Evolutionary conservation across 2,113 vertebrate species (phyloP).

Genomic region (Electrona antarctica): DNA sequence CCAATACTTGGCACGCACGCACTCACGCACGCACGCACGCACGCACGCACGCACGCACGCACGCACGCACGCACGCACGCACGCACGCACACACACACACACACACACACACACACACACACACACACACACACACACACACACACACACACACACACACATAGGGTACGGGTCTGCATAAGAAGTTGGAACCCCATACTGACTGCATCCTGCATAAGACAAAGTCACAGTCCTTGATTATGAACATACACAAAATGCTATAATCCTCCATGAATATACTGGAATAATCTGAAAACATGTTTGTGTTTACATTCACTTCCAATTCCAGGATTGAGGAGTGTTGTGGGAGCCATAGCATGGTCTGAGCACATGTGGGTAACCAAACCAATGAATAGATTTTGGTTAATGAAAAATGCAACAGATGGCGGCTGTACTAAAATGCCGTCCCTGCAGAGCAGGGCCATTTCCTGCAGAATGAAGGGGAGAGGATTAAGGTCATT

Average conservation of each 20-base stretch:
- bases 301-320: slow-evolving; percentile 69
- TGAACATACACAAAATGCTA: slow-evolving; percentile 30
- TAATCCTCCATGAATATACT: slow-evolving; percentile 70
- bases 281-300: slow-evolving; percentile 71
- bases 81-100: too few relatives aligned
- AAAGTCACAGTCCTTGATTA: too few relatives aligned
- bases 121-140: too few relatives aligned
- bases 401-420: slow-evolving; percentile 82
- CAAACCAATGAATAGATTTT: slow-evolving; percentile 73
- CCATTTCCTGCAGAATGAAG: slow-evolving; percentile 71
- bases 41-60: too few relatives aligned
- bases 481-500: slow-evolving; percentile 78
- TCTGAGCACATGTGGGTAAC: slow-evolving; percentile 74
- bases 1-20: too few relatives aligned
- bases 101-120: too few relatives aligned
- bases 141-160: too few relatives aligned
- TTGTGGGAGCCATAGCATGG: slow-evolving; percentile 71
- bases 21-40: too few relatives aligned
- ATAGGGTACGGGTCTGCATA: too few relatives aligned
- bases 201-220: too few relatives aligned
- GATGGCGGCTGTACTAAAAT: slow-evolving; percentile 72
- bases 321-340: slow-evolving; percentile 66
- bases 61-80: too few relatives aligned
- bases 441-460: slow-evolving; percentile 67
- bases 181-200: too few relatives aligned